These are phyloP conservation scores for Drosophila formosana DNA, from an alignment of 2,888 invertebrate species.

Conservation along the genomic window DNA sequence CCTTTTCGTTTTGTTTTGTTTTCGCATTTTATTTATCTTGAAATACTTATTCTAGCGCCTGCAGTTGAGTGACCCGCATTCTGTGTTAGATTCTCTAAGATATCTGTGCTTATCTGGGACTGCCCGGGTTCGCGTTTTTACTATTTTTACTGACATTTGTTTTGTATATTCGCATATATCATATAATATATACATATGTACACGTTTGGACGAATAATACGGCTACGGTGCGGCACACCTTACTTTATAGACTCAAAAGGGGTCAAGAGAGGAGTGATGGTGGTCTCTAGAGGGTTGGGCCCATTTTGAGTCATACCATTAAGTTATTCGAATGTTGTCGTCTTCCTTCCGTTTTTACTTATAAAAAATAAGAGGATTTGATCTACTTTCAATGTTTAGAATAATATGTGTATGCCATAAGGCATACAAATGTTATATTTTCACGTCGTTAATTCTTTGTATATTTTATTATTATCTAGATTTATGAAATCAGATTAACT, in stretches of 20 bases:
- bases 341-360: slow-evolving; percentile 41
- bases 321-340: slow-evolving; percentile 41
- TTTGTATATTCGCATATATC: background rate
- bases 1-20: slow-evolving; percentile 55
- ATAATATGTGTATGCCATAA: slow-evolving; percentile 1
- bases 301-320: slow-evolving; percentile 47
- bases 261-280: background rate
- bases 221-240: slow-evolving; percentile 50
- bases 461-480: slow-evolving; percentile 14
- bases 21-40: slow-evolving; percentile 35
- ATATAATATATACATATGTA: background rate
- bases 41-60: slow-evolving; percentile 26
- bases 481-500: slow-evolving; percentile 42
- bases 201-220: slow-evolving; percentile 37
- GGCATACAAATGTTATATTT: slow-evolving; percentile 22
- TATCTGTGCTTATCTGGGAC: slow-evolving; percentile 54
- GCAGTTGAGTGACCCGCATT: slow-evolving; percentile 62
- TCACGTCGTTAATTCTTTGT: slow-evolving; percentile 3
- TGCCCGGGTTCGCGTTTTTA: slow-evolving; percentile 59
- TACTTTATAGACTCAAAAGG: slow-evolving; percentile 16
- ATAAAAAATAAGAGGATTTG: background rate
- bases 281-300: slow-evolving; percentile 39
- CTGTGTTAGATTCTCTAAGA: slow-evolving; percentile 2
- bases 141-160: slow-evolving; percentile 70
- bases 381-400: background rate